Conservation (phyloP, 2,797 vertebrate species). For the Cryptoblepharus egeriae region DNA sequence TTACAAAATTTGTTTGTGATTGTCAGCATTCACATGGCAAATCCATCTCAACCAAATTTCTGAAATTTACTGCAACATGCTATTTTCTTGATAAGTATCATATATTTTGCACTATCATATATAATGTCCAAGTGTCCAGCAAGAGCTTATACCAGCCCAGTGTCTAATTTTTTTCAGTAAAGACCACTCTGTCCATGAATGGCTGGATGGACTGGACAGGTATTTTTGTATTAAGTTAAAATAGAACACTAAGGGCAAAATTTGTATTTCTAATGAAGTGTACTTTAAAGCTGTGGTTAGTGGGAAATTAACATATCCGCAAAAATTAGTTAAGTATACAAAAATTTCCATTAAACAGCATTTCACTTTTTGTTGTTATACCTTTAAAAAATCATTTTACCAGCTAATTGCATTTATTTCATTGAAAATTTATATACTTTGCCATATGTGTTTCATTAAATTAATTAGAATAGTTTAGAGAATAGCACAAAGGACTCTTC, state of each 20-base stretch:
- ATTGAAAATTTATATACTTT: slow-evolving; percentile 34
- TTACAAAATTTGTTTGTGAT: not conserved
- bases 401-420: slow-evolving; percentile 44
- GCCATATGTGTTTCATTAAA: slow-evolving; percentile 53
- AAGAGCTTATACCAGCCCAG: too few species aligned
- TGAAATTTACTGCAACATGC: not conserved
- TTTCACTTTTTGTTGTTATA: not conserved
- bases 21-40: not conserved
- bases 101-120: too few species aligned
- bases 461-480: slow-evolving; percentile 23
- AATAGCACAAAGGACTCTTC: slow-evolving; percentile 12
- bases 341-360: slow-evolving; percentile 16
- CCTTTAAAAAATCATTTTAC: slow-evolving; percentile 54
- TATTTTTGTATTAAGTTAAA: not conserved
- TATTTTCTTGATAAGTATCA: not conserved
- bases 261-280: not conserved
- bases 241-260: not conserved
- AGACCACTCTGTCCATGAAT: too few species aligned
- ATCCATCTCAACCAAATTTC: not conserved
- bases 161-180: too few species aligned
- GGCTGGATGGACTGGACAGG: too few species aligned
- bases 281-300: not conserved
- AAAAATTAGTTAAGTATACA: not conserved
- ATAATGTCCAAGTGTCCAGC: too few species aligned
- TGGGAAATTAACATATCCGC: not conserved